Base-by-base conservation (phyloP, 1,140 invertebrate genomes). In the Asobara japonica region DNA sequence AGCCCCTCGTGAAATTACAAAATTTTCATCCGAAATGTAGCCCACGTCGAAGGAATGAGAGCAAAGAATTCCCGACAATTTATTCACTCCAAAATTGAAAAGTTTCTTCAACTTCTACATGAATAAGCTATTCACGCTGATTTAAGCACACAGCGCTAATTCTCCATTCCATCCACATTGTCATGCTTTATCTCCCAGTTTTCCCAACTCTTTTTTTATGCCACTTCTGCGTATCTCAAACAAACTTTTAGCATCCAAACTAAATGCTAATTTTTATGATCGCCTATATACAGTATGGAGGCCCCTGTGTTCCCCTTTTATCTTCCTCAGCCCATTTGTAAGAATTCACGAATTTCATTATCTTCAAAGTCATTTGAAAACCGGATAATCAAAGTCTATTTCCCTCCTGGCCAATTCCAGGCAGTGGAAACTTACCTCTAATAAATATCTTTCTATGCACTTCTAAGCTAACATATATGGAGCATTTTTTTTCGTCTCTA, bases 231-330 rank as follows among this genome's bases (percentile, higher is more conserved):
- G 22, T 56, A 25, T 56, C 51, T 56, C 20, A 20, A 56, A 31
- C 6, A 62, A 62, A 62, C 27, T 62, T 62, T 62, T 7, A 30
- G n/a, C 29, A 62, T 62, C 30, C 25, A 62, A 30, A 62, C n/a
- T 29, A 62, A 30, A 62, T 62, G 60, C 60, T 62, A 62, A 62
- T 62, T 62, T 62, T 62, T 62, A 62, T 29, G 60, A 62, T 62
- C 60, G 11, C 22, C 18, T 30, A 20, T 60, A 27, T 62, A 16
- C n/a, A 31, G 8, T 31, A 45, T 31, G 3, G 16, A 25, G 11
- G 10, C 56, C 10, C 25, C 4, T 3, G 2, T n/a, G 11, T 11
- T 48, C 25, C 29, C 25, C 27, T 31, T 3, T 62, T 62, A 30
- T 62, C 16, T 62, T 31, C 60, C 25, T 29, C n/a, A 27, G n/a